phyloP scores from a whole-genome alignment of 2,888 invertebrate species.

The Aelia acuminata region DNA sequence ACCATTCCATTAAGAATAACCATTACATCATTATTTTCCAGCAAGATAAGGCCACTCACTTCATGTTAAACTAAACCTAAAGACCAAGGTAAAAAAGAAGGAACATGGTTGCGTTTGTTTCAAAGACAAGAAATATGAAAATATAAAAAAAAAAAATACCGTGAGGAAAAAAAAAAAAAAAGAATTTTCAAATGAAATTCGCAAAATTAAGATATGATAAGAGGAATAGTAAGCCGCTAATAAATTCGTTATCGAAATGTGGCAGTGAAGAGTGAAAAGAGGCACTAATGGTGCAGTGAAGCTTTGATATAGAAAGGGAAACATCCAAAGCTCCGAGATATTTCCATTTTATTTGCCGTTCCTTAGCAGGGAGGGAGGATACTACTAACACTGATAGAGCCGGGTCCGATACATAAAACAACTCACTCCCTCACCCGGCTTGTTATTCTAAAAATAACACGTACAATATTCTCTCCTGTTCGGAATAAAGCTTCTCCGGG shows the following conservation, averaged over 20 bases:
- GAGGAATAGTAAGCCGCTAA: not conserved
- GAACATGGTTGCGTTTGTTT: no score
- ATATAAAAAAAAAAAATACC: no score
- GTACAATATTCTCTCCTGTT: not conserved
- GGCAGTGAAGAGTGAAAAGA: not conserved
- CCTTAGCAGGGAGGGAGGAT: not conserved
- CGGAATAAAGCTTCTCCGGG: not conserved
- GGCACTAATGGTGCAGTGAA: slow-evolving; percentile 4
- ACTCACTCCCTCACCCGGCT: slow-evolving; percentile 28
- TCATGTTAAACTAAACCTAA: no score
- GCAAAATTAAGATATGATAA: no score
- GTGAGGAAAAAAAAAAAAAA: no score
- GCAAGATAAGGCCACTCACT: no score
- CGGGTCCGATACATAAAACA: slow-evolving; percentile 36
- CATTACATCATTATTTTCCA: no score
- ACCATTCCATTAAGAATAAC: no score
- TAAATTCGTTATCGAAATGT: not conserved
- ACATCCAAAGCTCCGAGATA: not conserved
- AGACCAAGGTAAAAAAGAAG: no score
- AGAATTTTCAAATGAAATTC: no score
- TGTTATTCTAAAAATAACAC: slow-evolving; percentile 46
- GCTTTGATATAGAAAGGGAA: slow-evolving; percentile 22
- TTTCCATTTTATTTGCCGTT: slow-evolving; percentile 42
- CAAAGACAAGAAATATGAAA: no score
- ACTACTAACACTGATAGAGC: slow-evolving; percentile 29